Base-by-base conservation (phyloP, 2,888 invertebrate species). In the Vannuccia rotundouncinata region DNA sequence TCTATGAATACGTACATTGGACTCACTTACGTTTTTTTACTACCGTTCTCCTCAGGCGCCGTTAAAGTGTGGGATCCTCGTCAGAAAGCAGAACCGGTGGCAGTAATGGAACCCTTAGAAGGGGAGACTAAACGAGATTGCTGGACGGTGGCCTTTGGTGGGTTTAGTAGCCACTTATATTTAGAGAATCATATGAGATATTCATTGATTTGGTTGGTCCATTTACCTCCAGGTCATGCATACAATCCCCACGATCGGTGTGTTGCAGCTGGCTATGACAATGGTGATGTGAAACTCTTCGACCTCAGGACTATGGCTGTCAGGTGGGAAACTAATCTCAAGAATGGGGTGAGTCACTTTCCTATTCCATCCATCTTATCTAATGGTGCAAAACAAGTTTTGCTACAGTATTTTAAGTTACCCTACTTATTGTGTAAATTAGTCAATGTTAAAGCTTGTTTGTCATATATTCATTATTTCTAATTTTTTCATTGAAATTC, bases 1-100 rank as follows among this genome's bases (percentile, higher is more conserved):
- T 59, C 45, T 29, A 25, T 31, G 27, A 29, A 73, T 76, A 45
- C 74, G 77, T 2, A 80, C 31, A 1, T 29, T 80, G 1, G 28
- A 76, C 25, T 80, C 78, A 79, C 27, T 79, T 80, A 79, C 45
- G 5, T 17, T 45, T 5, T 45, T 45, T 45, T 10, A 45, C 45
- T 45, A n/a, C n/a, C n/a, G n/a, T n/a, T n/a, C n/a, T n/a, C n/a
- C 17, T 45, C 45, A 75, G 29, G 93, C 93, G 0, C 92, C 74
- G 95, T 96, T 0, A 95, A 95, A 90, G 92, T 97, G 0, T 97
- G 97, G 97, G 97, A 97, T 87, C 92, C 93, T 0, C 90, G 97
- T 0, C 95, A 96, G 87, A 93, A 93, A 85, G 92, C 92, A 77
- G 91, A 91, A 59, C 95, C 97, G 0, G 96, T 97, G 0, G 94